Evolutionary conservation across 1,140 invertebrate species (phyloP), one percentile per base, ranked within the genome.

Genomic region (Vanessa tameamea): DNA sequence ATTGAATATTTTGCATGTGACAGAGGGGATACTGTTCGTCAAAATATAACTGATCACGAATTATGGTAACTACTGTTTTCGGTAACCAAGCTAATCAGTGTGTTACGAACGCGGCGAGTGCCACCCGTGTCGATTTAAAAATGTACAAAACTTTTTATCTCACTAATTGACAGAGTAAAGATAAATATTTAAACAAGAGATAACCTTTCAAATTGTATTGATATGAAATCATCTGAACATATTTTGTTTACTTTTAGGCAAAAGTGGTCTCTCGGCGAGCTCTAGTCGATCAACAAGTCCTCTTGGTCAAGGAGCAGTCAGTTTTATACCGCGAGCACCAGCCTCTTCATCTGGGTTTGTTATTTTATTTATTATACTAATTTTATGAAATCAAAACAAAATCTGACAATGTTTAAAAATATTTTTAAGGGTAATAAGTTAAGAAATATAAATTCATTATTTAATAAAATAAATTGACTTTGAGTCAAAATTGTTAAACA

Each of bases 201-300:
- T 75, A 71, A 75, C 73, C 64, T 71, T 47, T 71, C 3, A 63
- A 16, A 31, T 15, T 73, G 15, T 47, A 48, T 23, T 50, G 20
- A 20, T 67, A n/a, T 68, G 15, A 51, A 16, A 31, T 43, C 13
- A 51, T n/a, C 23, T 64, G 20, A 64, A 63, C 16, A 64, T 72
- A 59, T 69, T 59, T 53, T 64, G n/a, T 75, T 23, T 68, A 43
- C 75, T 82, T 82, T 83, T 69, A 79, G 86, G 88, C 20, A 92
- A 92, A 78, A 92, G 85, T 73, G 92, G 91, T n/a, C 75, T 93
- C 15, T 93, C 92, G 14, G 93, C 92, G 16, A 93, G 93, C 79
- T 93, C 93, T 67, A 93, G 93, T 82, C 84, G 93, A 7, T 93
- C 93, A 20, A 93, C 91, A 12, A 93, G 93, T 77, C 93, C 93